phyloP scores from a whole-genome alignment of 2,888 invertebrate genomes.

The Baccha elongata region DNA sequence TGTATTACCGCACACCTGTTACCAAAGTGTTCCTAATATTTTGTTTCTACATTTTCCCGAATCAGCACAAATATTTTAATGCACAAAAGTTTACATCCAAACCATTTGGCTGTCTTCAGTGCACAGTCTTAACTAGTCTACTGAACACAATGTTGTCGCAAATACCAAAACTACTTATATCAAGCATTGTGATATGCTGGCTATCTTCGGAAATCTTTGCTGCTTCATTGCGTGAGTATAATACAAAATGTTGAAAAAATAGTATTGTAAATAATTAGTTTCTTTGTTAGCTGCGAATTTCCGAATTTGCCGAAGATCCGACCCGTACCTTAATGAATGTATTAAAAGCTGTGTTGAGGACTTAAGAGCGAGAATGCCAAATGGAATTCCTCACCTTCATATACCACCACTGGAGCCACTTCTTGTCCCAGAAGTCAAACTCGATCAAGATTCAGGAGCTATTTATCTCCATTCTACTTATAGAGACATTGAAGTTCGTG shows the following conservation, averaged over 20 bases:
- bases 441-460: conserved; percentile 88
- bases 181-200: conserved; percentile 33
- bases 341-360: conserved; percentile 85
- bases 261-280: not conserved
- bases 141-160: conserved; percentile 47
- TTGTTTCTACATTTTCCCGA: conserved; percentile 8
- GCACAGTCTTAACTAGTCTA: not conserved
- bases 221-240: conserved; percentile 54
- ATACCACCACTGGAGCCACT: conserved; percentile 89
- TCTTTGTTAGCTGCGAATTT: conserved; percentile 86
- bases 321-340: conserved; percentile 85
- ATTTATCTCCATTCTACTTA: conserved; percentile 87
- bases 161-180: not conserved
- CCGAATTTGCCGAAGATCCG: conserved; percentile 86
- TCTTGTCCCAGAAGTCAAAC: conserved; percentile 86
- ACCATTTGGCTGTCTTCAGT: conserved; percentile 11
- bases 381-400: conserved; percentile 87
- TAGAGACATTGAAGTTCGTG: conserved; percentile 86
- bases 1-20: conserved; percentile 29
- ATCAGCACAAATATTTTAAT: conserved; percentile 41
- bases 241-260: not conserved
- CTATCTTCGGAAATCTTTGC: not conserved
- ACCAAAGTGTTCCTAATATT: conserved; percentile 9
- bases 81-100: conserved; percentile 33
- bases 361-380: conserved; percentile 84